Percentiles rank a stretch among this genome's conserved stretches.
Conservation (phyloP, 2,888 invertebrate species). For the Choristoneura rosaceana region DNA sequence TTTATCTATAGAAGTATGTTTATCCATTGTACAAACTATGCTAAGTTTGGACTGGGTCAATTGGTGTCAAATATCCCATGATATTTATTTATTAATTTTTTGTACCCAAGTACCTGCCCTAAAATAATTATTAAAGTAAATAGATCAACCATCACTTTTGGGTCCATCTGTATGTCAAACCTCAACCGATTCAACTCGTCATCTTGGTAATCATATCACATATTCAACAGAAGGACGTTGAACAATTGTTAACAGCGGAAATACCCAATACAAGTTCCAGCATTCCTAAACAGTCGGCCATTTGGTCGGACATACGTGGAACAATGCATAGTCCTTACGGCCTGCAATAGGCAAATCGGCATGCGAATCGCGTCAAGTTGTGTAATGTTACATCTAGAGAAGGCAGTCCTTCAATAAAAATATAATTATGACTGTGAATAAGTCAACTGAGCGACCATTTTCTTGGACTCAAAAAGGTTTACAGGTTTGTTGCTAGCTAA, state of each 20-base stretch:
- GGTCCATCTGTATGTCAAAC: background rate
- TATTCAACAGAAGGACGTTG: constrained; percentile 22
- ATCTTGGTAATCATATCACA: constrained; percentile 14
- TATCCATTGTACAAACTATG: too few species aligned
- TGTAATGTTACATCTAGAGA: constrained; percentile 11
- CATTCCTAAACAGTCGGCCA: constrained; percentile 34
- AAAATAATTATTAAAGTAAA: too few species aligned
- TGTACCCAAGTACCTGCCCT: too few species aligned
- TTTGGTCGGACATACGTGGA: constrained; percentile 39
- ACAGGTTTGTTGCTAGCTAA: too few species aligned
- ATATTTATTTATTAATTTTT: too few species aligned
- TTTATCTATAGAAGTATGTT: too few species aligned
- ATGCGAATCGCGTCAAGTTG: constrained; percentile 36
- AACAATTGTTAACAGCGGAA: constrained; percentile 41
- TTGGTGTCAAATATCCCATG: too few species aligned
- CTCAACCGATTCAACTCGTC: background rate
- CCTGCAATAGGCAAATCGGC: constrained; percentile 31
- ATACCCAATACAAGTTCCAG: constrained; percentile 39
- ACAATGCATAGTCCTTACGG: constrained; percentile 38
- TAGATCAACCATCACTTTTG: too few species aligned
- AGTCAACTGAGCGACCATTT: background rate
- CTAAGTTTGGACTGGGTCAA: too few species aligned
- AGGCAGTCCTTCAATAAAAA: background rate
- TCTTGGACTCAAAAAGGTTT: background rate
- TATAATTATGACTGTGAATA: background rate